Percentiles rank a stretch among this genome's conserved stretches.
phyloP scores from a whole-genome alignment of 2,797 vertebrate species.

The Sebastes flavidus region DNA sequence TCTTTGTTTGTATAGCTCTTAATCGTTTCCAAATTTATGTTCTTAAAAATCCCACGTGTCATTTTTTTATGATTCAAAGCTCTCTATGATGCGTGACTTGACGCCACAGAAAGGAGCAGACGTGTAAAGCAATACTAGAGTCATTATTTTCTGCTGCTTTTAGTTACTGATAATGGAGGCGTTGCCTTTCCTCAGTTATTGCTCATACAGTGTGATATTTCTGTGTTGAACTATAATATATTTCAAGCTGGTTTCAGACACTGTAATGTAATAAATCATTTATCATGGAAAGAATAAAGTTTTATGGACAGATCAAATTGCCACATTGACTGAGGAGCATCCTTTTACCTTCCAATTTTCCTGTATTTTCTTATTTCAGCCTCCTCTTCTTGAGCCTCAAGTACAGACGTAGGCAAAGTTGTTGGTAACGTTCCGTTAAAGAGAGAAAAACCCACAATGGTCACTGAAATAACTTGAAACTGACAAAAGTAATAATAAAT shows the following conservation, averaged over 20 bases:
- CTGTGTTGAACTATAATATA: slow-evolving; percentile 55
- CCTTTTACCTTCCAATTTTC: background rate
- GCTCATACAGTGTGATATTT: slow-evolving; percentile 49
- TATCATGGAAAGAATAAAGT: slow-evolving; percentile 70
- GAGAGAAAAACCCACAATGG: no score
- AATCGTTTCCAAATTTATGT: slow-evolving; percentile 21
- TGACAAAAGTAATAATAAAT: no score
- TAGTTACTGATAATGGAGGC: slow-evolving; percentile 53
- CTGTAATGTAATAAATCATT: slow-evolving; percentile 59
- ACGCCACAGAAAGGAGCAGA: slow-evolving; percentile 4
- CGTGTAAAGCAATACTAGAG: background rate
- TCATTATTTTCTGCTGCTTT: slow-evolving; percentile 64
- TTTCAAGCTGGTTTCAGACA: slow-evolving; percentile 59
- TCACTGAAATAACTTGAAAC: no score
- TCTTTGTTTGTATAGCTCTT: slow-evolving; percentile 20
- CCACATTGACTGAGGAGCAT: background rate
- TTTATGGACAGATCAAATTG: slow-evolving; percentile 44
- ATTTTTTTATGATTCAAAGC: slow-evolving; percentile 28
- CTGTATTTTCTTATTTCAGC: background rate
- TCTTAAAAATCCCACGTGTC: background rate
- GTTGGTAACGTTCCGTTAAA: no score
- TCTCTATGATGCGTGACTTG: background rate
- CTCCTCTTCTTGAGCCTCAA: background rate
- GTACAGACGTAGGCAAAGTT: no score
- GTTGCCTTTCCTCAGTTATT: slow-evolving; percentile 37